Conservation (phyloP, 2,113 vertebrate genomes). For the Ploceus nigricollis region DNA sequence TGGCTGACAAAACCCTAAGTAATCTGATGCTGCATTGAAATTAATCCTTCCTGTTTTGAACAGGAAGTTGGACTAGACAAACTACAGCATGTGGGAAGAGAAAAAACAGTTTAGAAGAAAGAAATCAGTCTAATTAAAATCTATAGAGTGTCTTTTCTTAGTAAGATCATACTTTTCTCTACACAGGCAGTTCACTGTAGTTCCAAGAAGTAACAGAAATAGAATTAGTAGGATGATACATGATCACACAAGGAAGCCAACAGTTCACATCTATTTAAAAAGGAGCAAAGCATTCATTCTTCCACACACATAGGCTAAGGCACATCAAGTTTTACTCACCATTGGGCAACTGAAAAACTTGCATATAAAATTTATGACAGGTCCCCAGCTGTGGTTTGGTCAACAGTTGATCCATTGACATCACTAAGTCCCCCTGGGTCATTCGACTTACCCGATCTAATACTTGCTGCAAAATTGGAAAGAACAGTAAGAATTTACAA, state of each 20-base stretch:
- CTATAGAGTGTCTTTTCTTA: neutral
- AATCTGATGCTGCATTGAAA: neutral
- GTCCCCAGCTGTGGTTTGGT: slow-evolving; percentile 95
- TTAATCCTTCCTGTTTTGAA: neutral
- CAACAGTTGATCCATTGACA: slow-evolving; percentile 98
- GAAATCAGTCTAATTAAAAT: neutral
- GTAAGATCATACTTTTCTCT: neutral
- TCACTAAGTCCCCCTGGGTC: slow-evolving; percentile 96
- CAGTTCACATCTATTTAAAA: neutral
- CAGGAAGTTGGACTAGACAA: neutral
- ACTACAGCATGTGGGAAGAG: neutral
- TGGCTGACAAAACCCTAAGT: neutral
- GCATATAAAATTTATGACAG: slow-evolving; percentile 96
- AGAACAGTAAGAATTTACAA: slow-evolving; percentile 21
- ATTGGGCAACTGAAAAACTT: slow-evolving; percentile 88
- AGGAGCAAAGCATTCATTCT: neutral
- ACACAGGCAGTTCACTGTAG: neutral
- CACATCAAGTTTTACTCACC: slow-evolving; percentile 76
- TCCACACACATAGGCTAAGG: neutral
- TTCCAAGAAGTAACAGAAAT: neutral
- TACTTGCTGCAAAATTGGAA: slow-evolving; percentile 83
- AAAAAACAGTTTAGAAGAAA: neutral
- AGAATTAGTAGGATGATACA: neutral
- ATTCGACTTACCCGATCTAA: slow-evolving; percentile 91
- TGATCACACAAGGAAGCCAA: neutral